Base-by-base conservation (phyloP, 2,113 vertebrate genomes). In the Mystacornis crossleyi region DNA sequence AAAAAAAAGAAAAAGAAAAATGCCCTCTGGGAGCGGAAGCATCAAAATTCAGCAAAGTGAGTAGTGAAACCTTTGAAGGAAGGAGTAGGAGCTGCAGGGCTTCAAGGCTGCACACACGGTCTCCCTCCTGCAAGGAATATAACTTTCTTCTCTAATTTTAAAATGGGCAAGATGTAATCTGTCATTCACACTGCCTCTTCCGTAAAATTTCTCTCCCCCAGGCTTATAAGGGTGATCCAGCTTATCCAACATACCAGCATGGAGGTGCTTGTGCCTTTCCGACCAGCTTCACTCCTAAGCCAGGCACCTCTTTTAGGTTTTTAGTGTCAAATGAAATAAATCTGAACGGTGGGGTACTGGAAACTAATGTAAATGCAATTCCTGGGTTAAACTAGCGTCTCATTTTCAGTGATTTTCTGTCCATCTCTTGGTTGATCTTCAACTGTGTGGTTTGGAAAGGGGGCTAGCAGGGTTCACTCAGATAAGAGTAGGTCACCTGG, bases 11-110 rank as follows among this genome's bases (percentile, higher is more conserved):
- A 50, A 64, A n/a, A 48, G 6, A 51, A 87, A 79, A 92, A 87
- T 67, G 51, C 88, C 78, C 90, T 87, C 28, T 16, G 50, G 89
- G 80, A 95, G 69, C 18, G 25, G 90, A 96, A 92, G 86, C 72
- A 73, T 91, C 91, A 47, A 81, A 43, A 36, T 86, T 64, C 50
- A 86, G 74, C 1, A 1, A 25, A 61, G 65, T 81, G 72, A 47
- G 33, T 8, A 55, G 86, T 10, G 6, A 86, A 86, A 72, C 62
- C 83, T 83, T 90, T 73, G 72, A 61, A 61, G 58, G 75, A 36
- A 61, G 54, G 75, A 75, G 40, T 53, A 10, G 67, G 80, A 90
- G 71, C 84, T 89, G 83, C 83, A 73, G 80, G 71, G 82, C 51
- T 54, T 28, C 43, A 26, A 24, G 81, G 29, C 90, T 70, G 12